Evolutionary conservation across 2,797 vertebrate species (phyloP), one percentile per base, ranked within the genome.

Genomic region (Orestias chungarensis): DNA sequence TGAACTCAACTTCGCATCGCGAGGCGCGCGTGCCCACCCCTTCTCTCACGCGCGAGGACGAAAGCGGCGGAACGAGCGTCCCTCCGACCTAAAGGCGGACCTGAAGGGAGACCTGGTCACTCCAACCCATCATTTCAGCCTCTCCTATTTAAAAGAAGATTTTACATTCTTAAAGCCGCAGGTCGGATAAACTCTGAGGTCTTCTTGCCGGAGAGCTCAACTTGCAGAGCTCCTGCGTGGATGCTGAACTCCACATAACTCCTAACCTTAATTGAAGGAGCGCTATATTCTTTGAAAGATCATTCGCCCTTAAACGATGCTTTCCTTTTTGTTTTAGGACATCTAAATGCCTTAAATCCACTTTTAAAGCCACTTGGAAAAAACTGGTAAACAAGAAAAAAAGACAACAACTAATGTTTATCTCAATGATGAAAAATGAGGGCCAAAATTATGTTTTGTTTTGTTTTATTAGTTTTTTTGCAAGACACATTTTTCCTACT

Each of bases 301-400:
- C 82, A 84, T 83, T 83, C 75, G 75, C 62, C 69, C 76, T 59
- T 49, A 20, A 72, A 88, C 90, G 85, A 79, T 88, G 75, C 83
- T 71, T 87, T 88, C 74, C 80, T 33, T 71, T 82, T 76, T 73
- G 6, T 86, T 81, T 85, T 72, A 84, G 83, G 83, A 83, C 90
- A 89, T 91, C 66, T 89, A 82, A 90, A 89, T 92, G 93, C 91
- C 93, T 94, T 94, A 94, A 92, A 89, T 82, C 83, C 72, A 75
- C 66, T 82, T 77, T 71, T 81, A 80, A 82, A 82, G 84, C 81
- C 83, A 76, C 81, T 72, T 81, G 78, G 82, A 85, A 73, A 57
- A 74, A 70, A 75, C 52, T 68, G 80, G 67, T 75, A 71, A 66
- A 80, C n/a, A n/a, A n/a, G n/a, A n/a, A n/a, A n/a, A n/a, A n/a